Evolutionary conservation across 2,888 invertebrate species (phyloP).

Genomic region (Rhabditoides inermis): DNA sequence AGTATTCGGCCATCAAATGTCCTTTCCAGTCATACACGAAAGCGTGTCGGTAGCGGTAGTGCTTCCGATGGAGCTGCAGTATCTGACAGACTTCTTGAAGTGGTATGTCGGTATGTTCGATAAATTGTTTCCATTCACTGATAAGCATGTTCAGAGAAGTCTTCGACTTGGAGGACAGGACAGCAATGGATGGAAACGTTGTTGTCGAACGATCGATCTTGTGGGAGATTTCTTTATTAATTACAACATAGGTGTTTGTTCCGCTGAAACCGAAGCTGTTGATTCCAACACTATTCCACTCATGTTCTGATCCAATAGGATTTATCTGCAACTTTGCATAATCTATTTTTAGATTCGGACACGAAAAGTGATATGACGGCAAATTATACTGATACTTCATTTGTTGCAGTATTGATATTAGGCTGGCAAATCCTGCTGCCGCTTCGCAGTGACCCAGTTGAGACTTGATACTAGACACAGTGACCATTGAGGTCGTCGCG

Average conservation of each 20-base stretch:
- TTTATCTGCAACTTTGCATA: slow-evolving; percentile 10
- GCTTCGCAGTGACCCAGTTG: slow-evolving; percentile 43
- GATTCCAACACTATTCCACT: slow-evolving; percentile 15
- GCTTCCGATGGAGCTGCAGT: slow-evolving; percentile 9
- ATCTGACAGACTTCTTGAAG: slow-evolving; percentile 2
- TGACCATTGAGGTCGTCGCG: slow-evolving; percentile 1
- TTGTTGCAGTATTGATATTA: slow-evolving; percentile 15
- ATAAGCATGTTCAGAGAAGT: slow-evolving; percentile 7
- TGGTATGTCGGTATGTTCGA: slow-evolving; percentile 1
- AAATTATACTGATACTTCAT: slow-evolving; percentile 8
- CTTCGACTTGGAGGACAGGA: slow-evolving; percentile 21
- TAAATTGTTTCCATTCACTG: slow-evolving; percentile 5
- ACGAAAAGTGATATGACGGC: slow-evolving; percentile 15
- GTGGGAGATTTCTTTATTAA: slow-evolving; percentile 4
- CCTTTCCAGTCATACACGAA: slow-evolving; percentile 15
- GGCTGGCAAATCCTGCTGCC: slow-evolving; percentile 30
- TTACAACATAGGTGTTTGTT: slow-evolving; percentile 22
- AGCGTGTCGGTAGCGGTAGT: slow-evolving; percentile 13
- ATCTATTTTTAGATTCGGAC: slow-evolving; percentile 9
- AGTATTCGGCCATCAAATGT: slow-evolving; percentile 6
- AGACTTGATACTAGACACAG: slow-evolving; percentile 31
- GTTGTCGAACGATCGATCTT: background rate
- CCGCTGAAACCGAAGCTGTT: slow-evolving; percentile 50
- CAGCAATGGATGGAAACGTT: slow-evolving; percentile 17
- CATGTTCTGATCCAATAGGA: slow-evolving; percentile 23